phyloP scores from a whole-genome alignment of 2,888 invertebrate genomes.

The Mystacides longicornis region DNA sequence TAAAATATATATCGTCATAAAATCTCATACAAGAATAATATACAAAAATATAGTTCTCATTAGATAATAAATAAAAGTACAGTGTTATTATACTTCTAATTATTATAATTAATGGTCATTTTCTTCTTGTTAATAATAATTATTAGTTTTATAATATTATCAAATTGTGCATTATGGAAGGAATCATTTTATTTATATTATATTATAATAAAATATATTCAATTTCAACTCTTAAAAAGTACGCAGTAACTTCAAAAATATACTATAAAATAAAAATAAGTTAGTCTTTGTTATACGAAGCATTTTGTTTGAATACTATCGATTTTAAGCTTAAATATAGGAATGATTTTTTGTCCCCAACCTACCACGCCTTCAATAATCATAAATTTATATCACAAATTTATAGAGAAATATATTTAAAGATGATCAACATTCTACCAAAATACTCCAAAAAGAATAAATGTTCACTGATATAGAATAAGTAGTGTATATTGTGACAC shows the following conservation, averaged over 20 bases:
- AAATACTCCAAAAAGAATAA: too few relatives aligned
- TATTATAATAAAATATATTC: background rate
- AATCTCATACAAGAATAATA: background rate
- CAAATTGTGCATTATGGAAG: background rate
- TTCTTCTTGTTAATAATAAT: too few relatives aligned
- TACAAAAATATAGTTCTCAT: constrained; percentile 1
- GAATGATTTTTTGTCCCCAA: too few relatives aligned
- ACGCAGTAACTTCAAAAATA: too few relatives aligned
- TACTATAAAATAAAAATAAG: background rate
- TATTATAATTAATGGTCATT: background rate
- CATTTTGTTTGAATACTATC: too few relatives aligned
- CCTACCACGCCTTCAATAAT: too few relatives aligned
- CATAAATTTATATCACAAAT: too few relatives aligned
- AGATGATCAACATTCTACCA: too few relatives aligned
- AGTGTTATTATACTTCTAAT: background rate
- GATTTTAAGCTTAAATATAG: too few relatives aligned
- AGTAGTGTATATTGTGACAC: too few relatives aligned
- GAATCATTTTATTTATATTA: background rate
- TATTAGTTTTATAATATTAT: background rate
- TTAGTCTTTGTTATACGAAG: background rate
- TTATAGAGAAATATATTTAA: too few relatives aligned
- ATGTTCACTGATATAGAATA: too few relatives aligned
- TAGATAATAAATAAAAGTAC: background rate
- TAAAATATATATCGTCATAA: background rate
- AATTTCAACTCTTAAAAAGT: background rate